Conservation (phyloP, 2,888 invertebrate genomes). For the Laothoe populi region DNA sequence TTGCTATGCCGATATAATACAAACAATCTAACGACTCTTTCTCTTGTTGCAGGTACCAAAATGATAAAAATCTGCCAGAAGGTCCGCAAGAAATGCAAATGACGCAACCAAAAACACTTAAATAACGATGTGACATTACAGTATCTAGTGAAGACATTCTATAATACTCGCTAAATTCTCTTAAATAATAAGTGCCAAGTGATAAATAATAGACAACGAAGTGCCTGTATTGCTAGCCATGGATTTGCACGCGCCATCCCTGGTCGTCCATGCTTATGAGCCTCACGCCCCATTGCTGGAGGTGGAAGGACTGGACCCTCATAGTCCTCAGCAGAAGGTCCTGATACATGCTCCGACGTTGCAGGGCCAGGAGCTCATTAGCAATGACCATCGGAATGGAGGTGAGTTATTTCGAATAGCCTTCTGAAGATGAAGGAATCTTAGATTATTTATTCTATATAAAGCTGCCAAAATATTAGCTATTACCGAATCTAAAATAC, state of each 20-base stretch:
- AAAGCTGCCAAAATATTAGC: background rate
- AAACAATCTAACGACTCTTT: slow-evolving; percentile 9
- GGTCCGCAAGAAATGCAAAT: slow-evolving; percentile 65
- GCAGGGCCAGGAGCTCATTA: slow-evolving; percentile 74
- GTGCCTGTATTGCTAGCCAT: slow-evolving; percentile 46
- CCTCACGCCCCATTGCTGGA: slow-evolving; percentile 77
- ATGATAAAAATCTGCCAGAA: slow-evolving; percentile 67
- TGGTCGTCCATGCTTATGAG: slow-evolving; percentile 78
- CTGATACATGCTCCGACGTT: slow-evolving; percentile 76
- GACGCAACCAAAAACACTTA: slow-evolving; percentile 25
- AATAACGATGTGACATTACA: slow-evolving; percentile 61
- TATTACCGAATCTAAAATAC: too few species aligned
- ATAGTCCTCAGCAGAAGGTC: slow-evolving; percentile 80
- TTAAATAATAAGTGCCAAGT: slow-evolving; percentile 37
- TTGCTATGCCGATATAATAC: background rate
- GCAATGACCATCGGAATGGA: slow-evolving; percentile 75
- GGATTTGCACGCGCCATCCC: slow-evolving; percentile 78
- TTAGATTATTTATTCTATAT: background rate
- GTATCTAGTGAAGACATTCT: slow-evolving; percentile 53
- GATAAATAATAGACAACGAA: slow-evolving; percentile 27
- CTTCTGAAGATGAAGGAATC: background rate
- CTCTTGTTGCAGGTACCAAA: slow-evolving; percentile 63
- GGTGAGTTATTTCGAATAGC: slow-evolving; percentile 52
- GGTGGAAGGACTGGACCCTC: slow-evolving; percentile 77
- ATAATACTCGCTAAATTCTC: slow-evolving; percentile 62